phyloP scores from a whole-genome alignment of 2,888 invertebrate genomes.

The Campopleginae sp. region DNA sequence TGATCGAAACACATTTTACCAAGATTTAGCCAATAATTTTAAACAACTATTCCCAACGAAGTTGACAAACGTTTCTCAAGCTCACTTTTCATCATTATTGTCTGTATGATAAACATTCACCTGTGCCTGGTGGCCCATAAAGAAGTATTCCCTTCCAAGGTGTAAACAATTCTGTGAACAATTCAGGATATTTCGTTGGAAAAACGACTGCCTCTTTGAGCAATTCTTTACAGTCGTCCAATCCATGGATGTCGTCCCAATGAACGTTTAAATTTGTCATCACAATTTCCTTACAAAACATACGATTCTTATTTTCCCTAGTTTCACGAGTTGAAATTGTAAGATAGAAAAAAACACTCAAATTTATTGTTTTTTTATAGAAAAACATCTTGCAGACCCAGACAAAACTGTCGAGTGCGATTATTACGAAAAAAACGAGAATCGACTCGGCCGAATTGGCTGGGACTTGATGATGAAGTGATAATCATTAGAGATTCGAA shows the following conservation, averaged over 20 bases:
- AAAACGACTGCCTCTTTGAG: slow-evolving; percentile 95
- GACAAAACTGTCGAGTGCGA: too few species aligned
- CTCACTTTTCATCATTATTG: too few species aligned
- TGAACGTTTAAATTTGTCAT: slow-evolving; percentile 88
- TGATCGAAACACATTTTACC: slow-evolving; percentile 70
- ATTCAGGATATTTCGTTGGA: slow-evolving; percentile 89
- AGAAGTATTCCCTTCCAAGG: slow-evolving; percentile 91
- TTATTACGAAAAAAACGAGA: too few species aligned
- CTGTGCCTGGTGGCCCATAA: slow-evolving; percentile 93
- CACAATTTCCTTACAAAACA: slow-evolving; percentile 86
- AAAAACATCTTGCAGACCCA: too few species aligned
- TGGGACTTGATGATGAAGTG: neutral
- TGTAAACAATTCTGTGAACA: slow-evolving; percentile 88
- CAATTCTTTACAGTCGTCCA: slow-evolving; percentile 90
- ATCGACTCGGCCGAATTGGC: neutral
- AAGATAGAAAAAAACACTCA: neutral
- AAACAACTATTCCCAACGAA: neutral
- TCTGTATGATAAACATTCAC: slow-evolving; percentile 77
- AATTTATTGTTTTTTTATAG: too few species aligned
- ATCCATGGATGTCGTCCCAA: slow-evolving; percentile 93
- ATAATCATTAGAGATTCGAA: neutral
- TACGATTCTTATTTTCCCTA: neutral
- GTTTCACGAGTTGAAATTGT: neutral
- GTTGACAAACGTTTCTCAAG: neutral
- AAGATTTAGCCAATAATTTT: neutral